A percentile compares a stretch with the other conserved stretches of the same genome.
Evolutionary conservation across 2,113 vertebrate species (phyloP).

Genomic region (Jacana jacana): DNA sequence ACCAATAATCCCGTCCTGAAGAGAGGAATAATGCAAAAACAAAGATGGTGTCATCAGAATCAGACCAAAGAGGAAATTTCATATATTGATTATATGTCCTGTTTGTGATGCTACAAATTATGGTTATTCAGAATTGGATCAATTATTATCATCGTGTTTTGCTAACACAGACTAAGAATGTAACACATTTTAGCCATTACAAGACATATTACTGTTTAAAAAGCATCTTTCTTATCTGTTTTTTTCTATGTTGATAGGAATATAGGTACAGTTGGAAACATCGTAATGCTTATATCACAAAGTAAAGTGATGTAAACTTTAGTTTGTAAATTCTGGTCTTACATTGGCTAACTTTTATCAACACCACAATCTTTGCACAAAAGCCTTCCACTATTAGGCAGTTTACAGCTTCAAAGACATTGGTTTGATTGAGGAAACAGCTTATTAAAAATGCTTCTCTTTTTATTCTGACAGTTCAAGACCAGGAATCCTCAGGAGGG

Average conservation of each 20-base stretch:
- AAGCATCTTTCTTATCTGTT: neutral
- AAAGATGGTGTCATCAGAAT: neutral
- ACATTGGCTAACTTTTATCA: neutral
- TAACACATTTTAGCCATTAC: neutral
- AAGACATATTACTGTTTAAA: neutral
- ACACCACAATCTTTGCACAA: neutral
- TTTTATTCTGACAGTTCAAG: neutral
- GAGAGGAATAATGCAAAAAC: neutral
- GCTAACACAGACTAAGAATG: neutral
- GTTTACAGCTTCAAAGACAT: neutral
- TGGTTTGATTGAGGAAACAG: neutral
- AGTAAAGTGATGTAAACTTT: too few relatives aligned
- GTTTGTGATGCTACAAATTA: neutral
- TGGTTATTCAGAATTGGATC: neutral
- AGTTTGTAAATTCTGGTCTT: neutral
- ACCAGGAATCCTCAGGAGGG: neutral
- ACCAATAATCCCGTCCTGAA: neutral
- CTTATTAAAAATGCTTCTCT: neutral
- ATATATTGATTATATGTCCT: neutral
- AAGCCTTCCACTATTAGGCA: neutral
- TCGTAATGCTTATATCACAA: neutral
- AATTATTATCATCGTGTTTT: neutral
- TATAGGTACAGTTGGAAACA: neutral
- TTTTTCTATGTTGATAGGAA: neutral
- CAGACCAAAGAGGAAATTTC: neutral